Evolutionary conservation across 1,140 invertebrate species (phyloP).

Genomic region (Globodera rostochiensis): DNA sequence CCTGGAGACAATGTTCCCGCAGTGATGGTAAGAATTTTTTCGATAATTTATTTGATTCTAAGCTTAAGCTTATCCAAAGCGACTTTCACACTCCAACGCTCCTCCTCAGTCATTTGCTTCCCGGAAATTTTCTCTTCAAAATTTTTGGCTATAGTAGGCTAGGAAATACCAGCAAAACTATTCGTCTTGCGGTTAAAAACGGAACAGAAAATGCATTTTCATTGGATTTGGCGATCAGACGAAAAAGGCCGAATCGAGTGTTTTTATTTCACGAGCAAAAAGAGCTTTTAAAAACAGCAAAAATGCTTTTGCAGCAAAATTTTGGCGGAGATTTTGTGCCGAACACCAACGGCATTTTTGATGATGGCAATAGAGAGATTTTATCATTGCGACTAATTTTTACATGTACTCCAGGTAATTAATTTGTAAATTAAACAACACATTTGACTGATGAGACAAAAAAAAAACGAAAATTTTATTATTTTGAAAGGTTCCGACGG

Average conservation of each 20-base stretch:
- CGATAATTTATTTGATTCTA: neutral
- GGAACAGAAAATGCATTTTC: neutral
- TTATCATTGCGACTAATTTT: neutral
- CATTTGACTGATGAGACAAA: too few species aligned
- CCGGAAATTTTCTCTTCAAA: constrained; percentile 14
- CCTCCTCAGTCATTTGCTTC: constrained; percentile 2
- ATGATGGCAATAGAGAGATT: neutral
- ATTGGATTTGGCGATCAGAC: neutral
- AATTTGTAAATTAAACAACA: too few species aligned
- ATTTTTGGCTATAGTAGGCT: neutral
- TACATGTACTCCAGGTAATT: neutral
- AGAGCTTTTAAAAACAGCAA: neutral
- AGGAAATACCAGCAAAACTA: neutral
- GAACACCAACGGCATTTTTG: neutral
- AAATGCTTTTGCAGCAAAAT: neutral
- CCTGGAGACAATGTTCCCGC: constrained; percentile 4
- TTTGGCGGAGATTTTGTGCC: neutral
- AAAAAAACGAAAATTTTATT: too few species aligned
- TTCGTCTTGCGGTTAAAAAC: neutral
- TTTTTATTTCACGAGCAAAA: neutral
- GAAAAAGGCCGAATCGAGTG: neutral
- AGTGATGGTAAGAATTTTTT: constrained; percentile 3
- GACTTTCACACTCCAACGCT: neutral
- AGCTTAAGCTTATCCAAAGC: constrained; percentile 7
- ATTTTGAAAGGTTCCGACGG: too few species aligned